Conservation (phyloP, 2,888 invertebrate genomes). For the Diarsia dahlii region DNA sequence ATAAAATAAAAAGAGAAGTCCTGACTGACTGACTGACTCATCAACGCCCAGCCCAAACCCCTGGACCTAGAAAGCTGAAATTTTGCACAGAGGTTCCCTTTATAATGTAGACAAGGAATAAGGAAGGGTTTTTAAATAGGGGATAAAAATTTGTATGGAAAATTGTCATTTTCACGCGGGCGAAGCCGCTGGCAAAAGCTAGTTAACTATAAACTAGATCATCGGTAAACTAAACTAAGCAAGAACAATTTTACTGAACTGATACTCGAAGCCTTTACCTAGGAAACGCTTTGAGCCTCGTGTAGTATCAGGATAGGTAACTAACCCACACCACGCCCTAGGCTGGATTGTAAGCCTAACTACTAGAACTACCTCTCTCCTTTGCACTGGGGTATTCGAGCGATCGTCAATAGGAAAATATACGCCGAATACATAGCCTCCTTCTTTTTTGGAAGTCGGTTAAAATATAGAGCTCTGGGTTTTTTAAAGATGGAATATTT, state of each 20-base stretch:
- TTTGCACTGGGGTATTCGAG: neutral
- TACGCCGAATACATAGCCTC: neutral
- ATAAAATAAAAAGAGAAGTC: no score
- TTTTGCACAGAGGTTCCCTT: no score
- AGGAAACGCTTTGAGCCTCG: conserved; percentile 10
- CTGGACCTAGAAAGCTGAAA: no score
- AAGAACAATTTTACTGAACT: neutral
- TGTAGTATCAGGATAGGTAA: neutral
- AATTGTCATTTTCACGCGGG: no score
- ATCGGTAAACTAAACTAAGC: no score
- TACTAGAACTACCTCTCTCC: neutral
- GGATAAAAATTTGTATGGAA: no score
- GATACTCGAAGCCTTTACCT: neutral
- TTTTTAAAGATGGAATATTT: neutral
- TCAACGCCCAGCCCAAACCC: no score
- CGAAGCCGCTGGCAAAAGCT: no score
- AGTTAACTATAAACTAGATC: no score
- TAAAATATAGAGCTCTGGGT: neutral
- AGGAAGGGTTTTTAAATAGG: no score
- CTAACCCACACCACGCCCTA: neutral
- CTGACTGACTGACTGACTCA: no score
- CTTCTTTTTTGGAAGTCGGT: neutral
- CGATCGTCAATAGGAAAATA: conserved; percentile 1
- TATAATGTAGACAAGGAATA: no score
- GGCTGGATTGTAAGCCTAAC: conserved; percentile 29